These are phyloP conservation scores for Urosaurus nigricauda DNA, from an alignment of 2,797 vertebrate genomes.

Conservation along the genomic window DNA sequence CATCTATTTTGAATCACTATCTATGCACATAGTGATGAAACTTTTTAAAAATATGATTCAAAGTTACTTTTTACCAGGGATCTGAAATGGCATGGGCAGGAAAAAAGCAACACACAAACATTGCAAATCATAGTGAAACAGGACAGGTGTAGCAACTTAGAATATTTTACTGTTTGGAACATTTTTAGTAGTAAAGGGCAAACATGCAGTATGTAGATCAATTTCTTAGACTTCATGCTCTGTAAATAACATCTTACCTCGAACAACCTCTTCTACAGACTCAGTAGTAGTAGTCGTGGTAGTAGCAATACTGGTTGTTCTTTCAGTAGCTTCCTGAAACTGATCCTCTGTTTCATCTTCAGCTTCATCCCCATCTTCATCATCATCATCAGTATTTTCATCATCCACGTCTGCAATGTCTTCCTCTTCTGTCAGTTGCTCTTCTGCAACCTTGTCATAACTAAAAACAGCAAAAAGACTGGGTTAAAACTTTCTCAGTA, in stretches of 20 bases:
- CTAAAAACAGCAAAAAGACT: slow-evolving; percentile 72
- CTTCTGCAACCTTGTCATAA: slow-evolving; percentile 88
- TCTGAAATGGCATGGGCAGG: neutral
- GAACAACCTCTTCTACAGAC: slow-evolving; percentile 96
- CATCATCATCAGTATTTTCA: slow-evolving; percentile 85
- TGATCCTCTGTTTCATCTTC: slow-evolving; percentile 86
- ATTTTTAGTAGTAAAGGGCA: slow-evolving; percentile 65
- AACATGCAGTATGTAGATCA: slow-evolving; percentile 34
- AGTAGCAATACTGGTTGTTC: slow-evolving; percentile 92
- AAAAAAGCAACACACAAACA: neutral
- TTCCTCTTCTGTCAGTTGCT: slow-evolving; percentile 81
- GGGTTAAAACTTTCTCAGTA: neutral
- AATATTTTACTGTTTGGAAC: slow-evolving; percentile 76
- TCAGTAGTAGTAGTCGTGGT: slow-evolving; percentile 96
- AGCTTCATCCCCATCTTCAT: slow-evolving; percentile 84
- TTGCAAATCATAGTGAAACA: slow-evolving; percentile 36
- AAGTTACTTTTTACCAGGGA: neutral
- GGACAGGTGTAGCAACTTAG: slow-evolving; percentile 4
- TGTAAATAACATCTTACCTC: slow-evolving; percentile 82
- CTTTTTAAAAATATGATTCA: neutral
- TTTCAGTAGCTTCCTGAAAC: slow-evolving; percentile 88
- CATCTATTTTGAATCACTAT: slow-evolving; percentile 27
- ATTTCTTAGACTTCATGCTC: slow-evolving; percentile 18
- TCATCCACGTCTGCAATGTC: slow-evolving; percentile 84
- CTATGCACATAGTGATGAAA: neutral